phyloP scores from a whole-genome alignment of 2,888 invertebrate genomes.

The Ichneumon xanthorius region DNA sequence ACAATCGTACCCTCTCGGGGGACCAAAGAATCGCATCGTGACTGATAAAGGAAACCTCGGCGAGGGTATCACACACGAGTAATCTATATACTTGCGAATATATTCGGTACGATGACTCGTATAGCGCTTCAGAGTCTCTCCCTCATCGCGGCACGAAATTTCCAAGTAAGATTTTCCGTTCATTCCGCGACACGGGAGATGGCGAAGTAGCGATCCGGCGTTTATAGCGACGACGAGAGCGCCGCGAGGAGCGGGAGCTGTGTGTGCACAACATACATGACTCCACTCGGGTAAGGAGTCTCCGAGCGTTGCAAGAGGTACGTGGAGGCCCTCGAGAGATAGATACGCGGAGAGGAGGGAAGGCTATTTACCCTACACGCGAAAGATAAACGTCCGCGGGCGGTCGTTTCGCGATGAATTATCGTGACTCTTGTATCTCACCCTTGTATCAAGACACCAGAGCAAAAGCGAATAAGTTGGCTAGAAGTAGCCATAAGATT shows the following conservation, averaged over 20 bases:
- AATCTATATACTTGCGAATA: constrained; percentile 48
- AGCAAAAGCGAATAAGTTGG: constrained; percentile 67
- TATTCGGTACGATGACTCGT: constrained; percentile 12
- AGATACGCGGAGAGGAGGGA: constrained; percentile 54
- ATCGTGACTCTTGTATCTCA: constrained; percentile 75
- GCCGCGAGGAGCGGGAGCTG: constrained; percentile 38
- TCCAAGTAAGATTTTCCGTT: constrained; percentile 53
- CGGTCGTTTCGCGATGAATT: constrained; percentile 80
- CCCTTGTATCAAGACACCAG: constrained; percentile 74
- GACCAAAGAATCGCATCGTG: background rate
- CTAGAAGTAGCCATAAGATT: constrained; percentile 67
- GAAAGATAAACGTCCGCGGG: constrained; percentile 80
- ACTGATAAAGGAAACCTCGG: constrained; percentile 16
- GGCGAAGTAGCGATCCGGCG: constrained; percentile 6
- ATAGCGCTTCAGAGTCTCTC: background rate
- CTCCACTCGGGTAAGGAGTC: constrained; percentile 27
- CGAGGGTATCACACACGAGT: constrained; percentile 33
- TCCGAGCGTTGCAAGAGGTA: constrained; percentile 47
- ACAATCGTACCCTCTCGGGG: background rate
- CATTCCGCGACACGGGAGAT: constrained; percentile 25
- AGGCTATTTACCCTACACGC: constrained; percentile 72
- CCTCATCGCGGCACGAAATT: constrained; percentile 24
- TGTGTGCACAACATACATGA: constrained; percentile 43
- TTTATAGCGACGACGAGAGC: constrained; percentile 19
- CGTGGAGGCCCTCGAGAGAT: constrained; percentile 69